Percentiles rank a stretch among this genome's conserved stretches.
Conservation (phyloP, 2,797 vertebrate genomes). For the Melanogrammus aeglefinus region DNA sequence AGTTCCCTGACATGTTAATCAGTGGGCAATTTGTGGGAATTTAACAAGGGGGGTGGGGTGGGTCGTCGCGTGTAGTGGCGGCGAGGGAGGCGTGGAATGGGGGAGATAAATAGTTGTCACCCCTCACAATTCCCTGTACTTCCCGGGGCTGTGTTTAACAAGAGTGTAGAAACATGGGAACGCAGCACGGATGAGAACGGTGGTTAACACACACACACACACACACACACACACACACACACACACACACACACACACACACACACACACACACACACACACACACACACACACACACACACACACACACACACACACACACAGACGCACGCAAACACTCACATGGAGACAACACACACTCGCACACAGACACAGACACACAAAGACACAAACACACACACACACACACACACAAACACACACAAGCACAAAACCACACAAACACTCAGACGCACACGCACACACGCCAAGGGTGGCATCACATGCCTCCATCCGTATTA, state of each 20-base stretch:
- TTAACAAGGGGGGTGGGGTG: conserved; percentile 46
- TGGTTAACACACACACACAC: not conserved
- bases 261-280: not conserved
- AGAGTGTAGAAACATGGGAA: conserved; percentile 22
- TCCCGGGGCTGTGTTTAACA: conserved; percentile 48
- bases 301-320: not conserved
- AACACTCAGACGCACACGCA: not conserved
- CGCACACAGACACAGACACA: too few relatives aligned
- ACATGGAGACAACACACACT: too few relatives aligned
- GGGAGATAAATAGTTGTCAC: conserved; percentile 53
- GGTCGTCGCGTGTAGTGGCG: not conserved
- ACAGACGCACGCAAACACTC: too few relatives aligned
- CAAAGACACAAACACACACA: not conserved
- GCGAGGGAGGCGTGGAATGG: not conserved
- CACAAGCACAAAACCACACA: not conserved
- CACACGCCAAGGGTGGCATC: not conserved
- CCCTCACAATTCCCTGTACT: conserved; percentile 14
- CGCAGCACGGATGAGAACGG: not conserved
- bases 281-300: not conserved
- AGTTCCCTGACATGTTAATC: conserved; percentile 62
- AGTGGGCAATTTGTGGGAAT: conserved; percentile 60
- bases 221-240: not conserved
- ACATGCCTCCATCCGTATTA: not conserved
- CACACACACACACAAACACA: not conserved
- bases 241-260: not conserved